Base-by-base conservation (phyloP, 2,797 vertebrate species). In the Tangara arthus region DNA sequence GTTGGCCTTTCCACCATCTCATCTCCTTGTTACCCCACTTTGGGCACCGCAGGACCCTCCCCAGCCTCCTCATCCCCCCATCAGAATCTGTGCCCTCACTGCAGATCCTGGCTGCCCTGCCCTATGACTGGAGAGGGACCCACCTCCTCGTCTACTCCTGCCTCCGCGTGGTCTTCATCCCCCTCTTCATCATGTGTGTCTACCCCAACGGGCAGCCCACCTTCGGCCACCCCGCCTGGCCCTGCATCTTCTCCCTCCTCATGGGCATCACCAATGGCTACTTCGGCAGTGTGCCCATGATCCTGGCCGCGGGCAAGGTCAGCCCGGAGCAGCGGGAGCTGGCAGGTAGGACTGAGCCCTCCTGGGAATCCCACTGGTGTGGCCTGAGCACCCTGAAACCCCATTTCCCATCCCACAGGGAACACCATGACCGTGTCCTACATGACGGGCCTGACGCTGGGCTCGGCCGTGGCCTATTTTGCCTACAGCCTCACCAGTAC, bases 351-450 rank as follows among this genome's bases (percentile, higher is more conserved):
- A 55, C 46, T 0, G 1, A 77, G 5, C 20, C 80, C 77, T 61
- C 35, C 12, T 0, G 1, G 63, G 66, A 28, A 12, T 2, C 11
- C 49, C 57, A 3, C 0, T 0, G 6, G 5, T 21, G 66, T 19
- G 47, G 6, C 26, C 56, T 20, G 22, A 37, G n/a, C 2, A 0
- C 15, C 32, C 78, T 94, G 70, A 95, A 50, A 28, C 3, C 11
- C 32, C 1, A 0, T 37, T 20, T 89, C 71, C 78, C 15, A 20
- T 71, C 75, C 89, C 4, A 1, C 97, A 99, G 99, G 99, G 73
- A 99, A 99, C 98, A 99, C 99, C 75, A 99, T 99, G 99, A 99
- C 99, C 0, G 99, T 99, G 92, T 99, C 99, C 94, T 99, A 99
- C 87, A 99, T 99, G 99, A 98, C 98, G 0, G 99, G 99, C 46